These are phyloP conservation scores for Magallana angulata DNA, from an alignment of 1,140 invertebrate genomes.

Conservation along the genomic window DNA sequence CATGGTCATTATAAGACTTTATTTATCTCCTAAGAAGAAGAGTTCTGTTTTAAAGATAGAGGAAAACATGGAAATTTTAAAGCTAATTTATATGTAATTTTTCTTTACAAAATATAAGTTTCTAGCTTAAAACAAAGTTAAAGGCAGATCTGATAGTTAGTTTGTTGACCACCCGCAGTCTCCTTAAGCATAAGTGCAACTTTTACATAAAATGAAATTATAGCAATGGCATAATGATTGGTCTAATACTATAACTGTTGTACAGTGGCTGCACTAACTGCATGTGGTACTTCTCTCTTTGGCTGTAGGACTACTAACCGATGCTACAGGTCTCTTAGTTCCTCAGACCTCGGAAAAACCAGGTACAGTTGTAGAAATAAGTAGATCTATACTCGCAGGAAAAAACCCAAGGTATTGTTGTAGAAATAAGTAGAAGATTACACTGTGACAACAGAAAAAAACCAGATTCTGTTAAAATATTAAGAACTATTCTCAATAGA, in stretches of 20 bases:
- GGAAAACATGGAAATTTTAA: no score
- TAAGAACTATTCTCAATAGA: no score
- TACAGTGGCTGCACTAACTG: background rate
- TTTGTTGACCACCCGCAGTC: background rate
- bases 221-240: background rate
- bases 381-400: no score
- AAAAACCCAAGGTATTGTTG: no score
- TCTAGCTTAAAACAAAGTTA: background rate
- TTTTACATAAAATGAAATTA: background rate
- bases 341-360: slow-evolving; percentile 1
- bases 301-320: slow-evolving; percentile 35
- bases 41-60: no score
- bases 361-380: background rate
- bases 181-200: no score
- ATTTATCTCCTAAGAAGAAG: no score
- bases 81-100: background rate
- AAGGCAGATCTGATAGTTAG: background rate
- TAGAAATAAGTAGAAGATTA: no score
- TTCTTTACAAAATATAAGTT: background rate
- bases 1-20: no score
- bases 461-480: no score
- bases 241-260: no score
- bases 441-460: no score
- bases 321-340: slow-evolving; percentile 20
- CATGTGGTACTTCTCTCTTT: slow-evolving; percentile 36